Evolutionary conservation across 2,888 invertebrate genomes (phyloP), one percentile per base, ranked within the genome.

Genomic region (Uloborus plumipes): DNA sequence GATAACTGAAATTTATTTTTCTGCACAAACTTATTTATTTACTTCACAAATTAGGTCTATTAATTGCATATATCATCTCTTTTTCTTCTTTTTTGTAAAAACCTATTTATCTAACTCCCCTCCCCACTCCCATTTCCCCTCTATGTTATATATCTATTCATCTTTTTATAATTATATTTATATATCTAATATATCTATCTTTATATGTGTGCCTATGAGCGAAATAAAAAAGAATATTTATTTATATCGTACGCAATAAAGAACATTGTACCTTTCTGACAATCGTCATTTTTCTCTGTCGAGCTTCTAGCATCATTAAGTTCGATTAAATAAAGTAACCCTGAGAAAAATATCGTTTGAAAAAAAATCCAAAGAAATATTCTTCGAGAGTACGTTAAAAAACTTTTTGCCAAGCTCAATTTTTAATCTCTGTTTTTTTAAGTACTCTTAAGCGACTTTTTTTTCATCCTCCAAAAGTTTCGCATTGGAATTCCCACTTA

Each of bases 181-280:
- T 26, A 26, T 3, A 26, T 26, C 26, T 26, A 26, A 26, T n/a
- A 26, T 26, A 26, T 26, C 26, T 26, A 4, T 26, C 2, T n/a
- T n/a, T 39, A 11, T 39, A 39, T 39, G 39, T 39, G 11, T 39
- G 39, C 9, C 1, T 39, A 1, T 39, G 39, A 26, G 4, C 26
- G 2, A 39, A 39, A 39, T 39, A 2, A 39, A 39, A 39, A 39
- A 39, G 1, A 31, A 39, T 39, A 39, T 11, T 39, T 11, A 39
- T 39, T 39, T 39, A 0, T 39, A 39, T 39, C 39, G 9, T 9
- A 11, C 11, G 7, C 3, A 39, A 65, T 31, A 47, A 58, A 55
- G 7, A 11, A 50, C 66, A 59, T 55, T 50, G 31, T 80, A 80
- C 80, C 80, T 80, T 80, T 13, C 67, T 80, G 80, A 80, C 80